phyloP scores from a whole-genome alignment of 2,113 vertebrate species.

The Sprattus sprattus region DNA sequence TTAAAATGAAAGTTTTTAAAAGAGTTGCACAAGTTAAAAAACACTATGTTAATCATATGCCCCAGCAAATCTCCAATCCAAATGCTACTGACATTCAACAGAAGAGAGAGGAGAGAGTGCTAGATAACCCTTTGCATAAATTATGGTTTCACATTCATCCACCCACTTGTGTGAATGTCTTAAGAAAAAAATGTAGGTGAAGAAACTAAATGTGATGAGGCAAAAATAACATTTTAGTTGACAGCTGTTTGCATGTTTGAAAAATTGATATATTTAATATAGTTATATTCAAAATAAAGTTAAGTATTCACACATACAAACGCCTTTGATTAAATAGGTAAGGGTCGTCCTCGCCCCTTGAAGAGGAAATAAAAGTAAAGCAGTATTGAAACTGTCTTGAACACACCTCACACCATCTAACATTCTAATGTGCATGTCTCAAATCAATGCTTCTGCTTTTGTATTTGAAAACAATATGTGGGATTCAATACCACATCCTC shows the following conservation, averaged over 20 bases:
- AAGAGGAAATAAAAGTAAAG: constrained; percentile 34
- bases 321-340: constrained; percentile 65
- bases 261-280: constrained; percentile 65
- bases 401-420: neutral
- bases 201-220: neutral
- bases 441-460: neutral
- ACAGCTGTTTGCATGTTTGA: constrained; percentile 56
- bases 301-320: constrained; percentile 73
- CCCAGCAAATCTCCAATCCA: neutral
- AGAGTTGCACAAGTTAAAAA: neutral
- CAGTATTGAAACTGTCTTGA: neutral
- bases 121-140: neutral
- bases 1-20: neutral
- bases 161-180: neutral
- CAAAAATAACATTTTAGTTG: constrained; percentile 41
- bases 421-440: neutral
- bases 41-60: neutral
- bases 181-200: neutral
- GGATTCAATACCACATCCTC: neutral
- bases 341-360: constrained; percentile 60
- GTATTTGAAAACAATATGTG: neutral
- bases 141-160: constrained; percentile 13
- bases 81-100: neutral
- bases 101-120: neutral
- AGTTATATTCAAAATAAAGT: constrained; percentile 71